Conservation (phyloP, 2,888 invertebrate genomes). For the Achlya flavicornis region DNA sequence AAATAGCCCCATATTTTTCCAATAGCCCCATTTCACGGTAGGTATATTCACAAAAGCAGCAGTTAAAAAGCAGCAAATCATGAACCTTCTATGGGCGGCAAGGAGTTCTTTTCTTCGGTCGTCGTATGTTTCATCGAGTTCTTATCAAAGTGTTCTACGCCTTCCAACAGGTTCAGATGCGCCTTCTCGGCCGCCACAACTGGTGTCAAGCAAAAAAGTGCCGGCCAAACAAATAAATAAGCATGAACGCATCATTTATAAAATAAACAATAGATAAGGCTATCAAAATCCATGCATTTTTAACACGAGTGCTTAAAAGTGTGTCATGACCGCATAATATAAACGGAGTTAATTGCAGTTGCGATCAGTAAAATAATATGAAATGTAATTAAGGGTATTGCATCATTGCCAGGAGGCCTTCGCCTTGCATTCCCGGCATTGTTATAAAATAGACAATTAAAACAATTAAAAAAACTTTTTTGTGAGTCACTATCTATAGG, state of each 20-base stretch:
- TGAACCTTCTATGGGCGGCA: constrained; percentile 89
- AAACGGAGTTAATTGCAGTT: constrained; percentile 35
- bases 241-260: constrained; percentile 30
- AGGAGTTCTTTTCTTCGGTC: constrained; percentile 89
- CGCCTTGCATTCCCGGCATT: too few species aligned
- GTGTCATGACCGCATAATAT: constrained; percentile 33
- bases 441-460: background rate
- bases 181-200: constrained; percentile 89
- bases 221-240: constrained; percentile 55
- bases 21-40: constrained; percentile 11
- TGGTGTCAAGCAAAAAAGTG: constrained; percentile 79
- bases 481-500: background rate
- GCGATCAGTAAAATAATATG: constrained; percentile 32
- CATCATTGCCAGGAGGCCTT: background rate
- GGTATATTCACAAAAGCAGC: constrained; percentile 32
- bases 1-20: constrained; percentile 9
- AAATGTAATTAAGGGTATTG: constrained; percentile 23
- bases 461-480: background rate
- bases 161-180: constrained; percentile 88
- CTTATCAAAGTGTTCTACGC: constrained; percentile 90
- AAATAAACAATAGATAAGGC: constrained; percentile 10
- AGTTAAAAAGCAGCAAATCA: constrained; percentile 49
- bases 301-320: constrained; percentile 33
- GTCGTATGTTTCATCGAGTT: constrained; percentile 88
- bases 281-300: constrained; percentile 31